Base-by-base conservation (phyloP, 2,113 vertebrate species). In the Megaceryle maxima region DNA sequence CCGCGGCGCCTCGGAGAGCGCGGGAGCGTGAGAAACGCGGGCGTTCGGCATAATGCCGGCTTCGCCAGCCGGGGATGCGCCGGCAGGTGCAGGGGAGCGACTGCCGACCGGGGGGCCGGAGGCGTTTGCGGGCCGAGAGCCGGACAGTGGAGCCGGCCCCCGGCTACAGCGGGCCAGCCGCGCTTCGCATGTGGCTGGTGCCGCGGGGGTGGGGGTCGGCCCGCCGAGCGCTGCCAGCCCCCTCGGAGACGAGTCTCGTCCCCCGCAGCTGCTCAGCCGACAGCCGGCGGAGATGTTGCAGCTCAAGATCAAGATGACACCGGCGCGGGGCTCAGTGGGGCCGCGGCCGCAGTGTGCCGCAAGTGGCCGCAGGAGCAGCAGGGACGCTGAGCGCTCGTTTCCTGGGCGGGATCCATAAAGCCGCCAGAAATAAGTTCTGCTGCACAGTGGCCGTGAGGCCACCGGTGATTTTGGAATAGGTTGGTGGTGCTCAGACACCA, bases 241-340 rank as follows among this genome's bases (percentile, higher is more conserved):
- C 41, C 16, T 37, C 14, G 2, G 81, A 18, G 57, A 1, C 3
- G 7, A 5, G 16, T 20, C 17, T 10, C 7, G 29, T 2, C 67
- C 9, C 14, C 9, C 63, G 0, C 3, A 37, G 68, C 3, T 4
- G 15, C 46, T 12, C 29, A 4, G 59, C 37, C 9, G 1, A 2
- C 5, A 22, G 12, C 6, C 8, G 5, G 55, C 29, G 9, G 5
- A 5, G 6, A 10, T 10, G 2, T 21, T 39, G 10, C 9, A 5
- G 60, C 46, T 43, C 1, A 1, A 1, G 35, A 4, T 43, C 1
- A 1, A 1, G 35, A 4, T 11, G 10, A 4, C n/a, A 9, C 7
- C 56, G 6, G 46, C 9, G 7, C 3, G 10, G 43, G 56, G 35
- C 21, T 4, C 3, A 6, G 9, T 0, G 51, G 11, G 3, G 25